Evolutionary conservation across 2,888 invertebrate species (phyloP), one percentile per base, ranked within the genome.

Genomic region (Erebia aethiops): DNA sequence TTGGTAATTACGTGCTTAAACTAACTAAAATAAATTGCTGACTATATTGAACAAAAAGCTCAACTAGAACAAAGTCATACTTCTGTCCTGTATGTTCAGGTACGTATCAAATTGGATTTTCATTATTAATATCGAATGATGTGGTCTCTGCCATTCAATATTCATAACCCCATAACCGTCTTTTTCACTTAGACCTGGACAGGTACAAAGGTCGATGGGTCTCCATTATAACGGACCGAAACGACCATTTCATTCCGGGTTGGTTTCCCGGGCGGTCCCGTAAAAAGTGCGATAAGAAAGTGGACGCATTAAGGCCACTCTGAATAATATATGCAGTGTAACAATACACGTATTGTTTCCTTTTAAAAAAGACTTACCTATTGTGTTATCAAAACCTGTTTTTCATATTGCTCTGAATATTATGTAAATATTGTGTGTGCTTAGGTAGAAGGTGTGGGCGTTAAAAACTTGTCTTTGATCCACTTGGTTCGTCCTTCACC

Each of bases 261-360:
- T 56, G 10, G 65, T 69, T 72, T 75, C 72, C 70, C 72, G 74
- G 71, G 68, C 70, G 72, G 75, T 74, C 75, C 71, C 70, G 72
- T 72, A 74, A 74, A 74, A 74, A 72, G 60, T 69, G 21, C 64
- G 74, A 75, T 75, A 75, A 67, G 64, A 70, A 71, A 71, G 62
- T 49, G 56, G 56, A 46, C 56, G 66, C 66, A 66, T 66, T 66
- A 66, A 57, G 46, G 66, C 56, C 46, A 21, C 66, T 54, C 56
- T 56, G 56, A 66, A 66, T 66, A 66, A 66, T 66, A 57, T 66
- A 62, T 62, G 46, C 61, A 21, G 49, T 49, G 62, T 62, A 49
- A 62, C 18, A 49, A 46, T 62, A 62, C 43, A 21, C 14, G 13
- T 62, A n/a, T 49, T 49, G 18, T 49, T 62, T 21, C 62, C 21